Evolutionary conservation across 2,797 vertebrate genomes (phyloP).

Genomic region (Cirrhinus mrigala): DNA sequence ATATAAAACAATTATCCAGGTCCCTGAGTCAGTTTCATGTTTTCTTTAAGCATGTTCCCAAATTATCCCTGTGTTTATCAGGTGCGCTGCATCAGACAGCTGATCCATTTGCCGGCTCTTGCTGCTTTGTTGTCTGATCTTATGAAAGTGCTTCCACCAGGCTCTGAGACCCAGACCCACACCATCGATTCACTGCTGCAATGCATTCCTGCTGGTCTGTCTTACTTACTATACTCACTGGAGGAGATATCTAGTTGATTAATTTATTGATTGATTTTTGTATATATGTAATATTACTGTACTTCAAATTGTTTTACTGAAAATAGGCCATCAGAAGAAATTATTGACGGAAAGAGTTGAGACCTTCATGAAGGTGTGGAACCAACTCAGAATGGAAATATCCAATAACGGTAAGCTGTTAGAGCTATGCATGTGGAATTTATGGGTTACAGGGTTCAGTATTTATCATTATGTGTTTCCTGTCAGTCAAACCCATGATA

Average conservation of each 20-base stretch:
- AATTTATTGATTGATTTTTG: neutral
- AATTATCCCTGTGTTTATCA: conserved; percentile 54
- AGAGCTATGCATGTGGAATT: neutral
- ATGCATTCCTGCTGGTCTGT: conserved; percentile 72
- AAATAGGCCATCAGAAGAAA: conserved; percentile 72
- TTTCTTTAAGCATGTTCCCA: conserved; percentile 15
- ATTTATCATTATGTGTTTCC: neutral
- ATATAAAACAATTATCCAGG: neutral
- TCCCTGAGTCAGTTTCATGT: neutral
- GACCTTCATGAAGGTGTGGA: conserved; percentile 77
- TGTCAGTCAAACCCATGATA: neutral
- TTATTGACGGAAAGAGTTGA: conserved; percentile 66
- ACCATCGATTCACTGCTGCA: conserved; percentile 69
- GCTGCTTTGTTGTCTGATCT: conserved; percentile 75
- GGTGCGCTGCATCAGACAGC: conserved; percentile 70
- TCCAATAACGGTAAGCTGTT: conserved; percentile 71
- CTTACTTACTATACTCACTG: neutral
- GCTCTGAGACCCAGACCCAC: conserved; percentile 32
- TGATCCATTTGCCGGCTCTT: conserved; percentile 75
- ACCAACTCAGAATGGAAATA: conserved; percentile 73
- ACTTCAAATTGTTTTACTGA: neutral
- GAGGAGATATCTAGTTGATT: neutral
- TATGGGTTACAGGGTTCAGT: neutral
- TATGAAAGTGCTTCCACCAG: conserved; percentile 65
- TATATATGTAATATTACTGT: neutral